Evolutionary conservation across 2,888 invertebrate species (phyloP), one percentile per base, ranked within the genome.

Genomic region (Agapostemon virescens): DNA sequence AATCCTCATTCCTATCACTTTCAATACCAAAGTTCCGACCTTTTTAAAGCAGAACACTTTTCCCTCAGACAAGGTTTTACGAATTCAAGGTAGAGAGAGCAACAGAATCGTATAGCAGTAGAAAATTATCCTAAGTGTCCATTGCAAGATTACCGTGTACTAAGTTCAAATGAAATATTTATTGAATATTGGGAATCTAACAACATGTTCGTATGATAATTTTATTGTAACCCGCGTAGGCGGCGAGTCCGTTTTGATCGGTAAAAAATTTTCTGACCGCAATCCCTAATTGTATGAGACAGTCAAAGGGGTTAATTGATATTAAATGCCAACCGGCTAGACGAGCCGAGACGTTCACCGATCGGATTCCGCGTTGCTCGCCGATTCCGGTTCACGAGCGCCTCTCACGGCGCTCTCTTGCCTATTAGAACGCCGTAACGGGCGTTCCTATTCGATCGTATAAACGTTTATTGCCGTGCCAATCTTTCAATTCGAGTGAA

Each of bases 401-500:
- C 26, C 55, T n/a, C 63, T 63, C 68, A 68, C 74, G 17, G 55
- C 36, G 33, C n/a, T 61, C 58, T 61, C 52, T 69, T 33, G 68
- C 68, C 68, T 73, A 68, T 77, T 73, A 73, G 30, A 63, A 38
- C 66, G n/a, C 38, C 38, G 49, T 66, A 70, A 70, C 38, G 67
- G 69, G 38, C 58, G 68, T 74, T 68, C 38, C 74, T 71, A 67
- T 58, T 36, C 66, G 66, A 67, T 71, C 55, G 42, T 36, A 55
- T 55, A 67, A 74, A 74, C 67, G 55, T 52, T 67, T 55, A 67
- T 58, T 58, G 40, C 73, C 42, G 36, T 36, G n/a, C 40, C 74
- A 58, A 74, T 74, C 74, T 55, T 30, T 68, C 67, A 33, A 72
- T 72, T 72, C 72, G 72, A 74, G 38, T n/a, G 66, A 64, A 42